phyloP scores from a whole-genome alignment of 2,113 vertebrate genomes.

The Myrmecobius fasciatus region DNA sequence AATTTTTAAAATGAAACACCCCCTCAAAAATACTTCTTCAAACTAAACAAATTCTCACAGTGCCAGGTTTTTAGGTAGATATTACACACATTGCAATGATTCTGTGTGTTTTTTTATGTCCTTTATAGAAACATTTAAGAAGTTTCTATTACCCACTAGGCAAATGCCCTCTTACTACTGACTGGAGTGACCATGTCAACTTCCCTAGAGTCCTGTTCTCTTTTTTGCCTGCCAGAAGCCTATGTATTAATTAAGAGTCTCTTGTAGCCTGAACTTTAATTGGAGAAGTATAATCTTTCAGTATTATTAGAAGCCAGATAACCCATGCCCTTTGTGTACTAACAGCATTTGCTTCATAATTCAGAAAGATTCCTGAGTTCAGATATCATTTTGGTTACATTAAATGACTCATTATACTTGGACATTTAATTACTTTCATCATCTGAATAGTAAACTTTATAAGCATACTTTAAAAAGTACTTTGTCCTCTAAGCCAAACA shows the following conservation, averaged over 20 bases:
- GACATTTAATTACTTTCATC: conserved; percentile 45
- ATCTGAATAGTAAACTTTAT: conserved; percentile 31
- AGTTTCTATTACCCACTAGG: not conserved
- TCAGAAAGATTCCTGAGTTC: conserved; percentile 27
- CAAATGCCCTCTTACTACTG: not conserved
- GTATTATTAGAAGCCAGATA: conserved; percentile 25
- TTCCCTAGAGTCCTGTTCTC: not conserved
- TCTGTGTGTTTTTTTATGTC: not conserved
- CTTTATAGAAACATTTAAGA: not conserved
- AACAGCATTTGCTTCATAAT: not conserved
- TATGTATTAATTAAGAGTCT: not conserved
- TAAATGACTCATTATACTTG: conserved; percentile 35
- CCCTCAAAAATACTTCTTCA: not conserved
- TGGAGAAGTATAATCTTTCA: conserved; percentile 20
- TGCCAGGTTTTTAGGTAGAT: not conserved
- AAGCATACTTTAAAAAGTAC: conserved; percentile 36
- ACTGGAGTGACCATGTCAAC: not conserved
- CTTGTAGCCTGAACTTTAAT: not conserved
- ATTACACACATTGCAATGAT: not conserved
- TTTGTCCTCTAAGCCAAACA: conserved; percentile 31
- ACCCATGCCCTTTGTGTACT: not conserved
- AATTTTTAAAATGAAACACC: not conserved
- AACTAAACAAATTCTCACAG: not conserved
- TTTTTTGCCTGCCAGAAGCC: not conserved
- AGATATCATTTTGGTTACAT: conserved; percentile 25